Base-by-base conservation (phyloP, 2,113 vertebrate genomes). In the Carlito syrichta region DNA sequence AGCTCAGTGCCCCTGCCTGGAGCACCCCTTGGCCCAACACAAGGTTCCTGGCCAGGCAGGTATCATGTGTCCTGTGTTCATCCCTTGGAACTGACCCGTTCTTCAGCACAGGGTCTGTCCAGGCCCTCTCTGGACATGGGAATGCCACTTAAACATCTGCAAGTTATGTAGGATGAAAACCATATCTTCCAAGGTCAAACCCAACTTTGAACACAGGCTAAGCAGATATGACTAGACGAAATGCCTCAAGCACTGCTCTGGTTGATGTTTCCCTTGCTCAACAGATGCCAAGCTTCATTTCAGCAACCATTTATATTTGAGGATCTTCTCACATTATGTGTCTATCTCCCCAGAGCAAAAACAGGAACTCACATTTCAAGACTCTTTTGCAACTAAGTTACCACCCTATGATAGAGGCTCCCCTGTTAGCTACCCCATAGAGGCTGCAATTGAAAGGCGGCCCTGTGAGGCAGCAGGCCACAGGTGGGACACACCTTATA, bases 401-500 rank as follows among this genome's bases (percentile, higher is more conserved):
- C 30, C 56, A 38, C 32, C 45, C 17, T 3, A 0, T 54, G 20
- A 30, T 2, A 13, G n/a, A 62, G 40, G 30, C 14, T 32, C 32
- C 5, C 6, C 4, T 8, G 6, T 71, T 3, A 27, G 66, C 35
- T 16, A 16, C 35, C 14, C 22, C 11, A 20, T 6, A 25, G 68
- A 48, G 63, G 40, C n/a, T 27, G 6, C 12, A 16, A 23, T 77
- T 58, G 38, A 38, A 78, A 58, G 91, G 73, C 12, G 32, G 30
- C 38, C 14, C 66, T 13, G 3, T 10, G 11, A 40, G 9, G 1
- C 3, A 63, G 25, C 13, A 76, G 35, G 3, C 0, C 0, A 20
- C 25, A 0, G 3, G 25, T 9, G 30, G 27, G 35, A 23, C 16
- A 58, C 12, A 1, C 16, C 25, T 1, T 5, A 1, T 48, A 8